Base-by-base conservation (phyloP, 2,113 vertebrate genomes). In the Pleuronectes platessa region DNA sequence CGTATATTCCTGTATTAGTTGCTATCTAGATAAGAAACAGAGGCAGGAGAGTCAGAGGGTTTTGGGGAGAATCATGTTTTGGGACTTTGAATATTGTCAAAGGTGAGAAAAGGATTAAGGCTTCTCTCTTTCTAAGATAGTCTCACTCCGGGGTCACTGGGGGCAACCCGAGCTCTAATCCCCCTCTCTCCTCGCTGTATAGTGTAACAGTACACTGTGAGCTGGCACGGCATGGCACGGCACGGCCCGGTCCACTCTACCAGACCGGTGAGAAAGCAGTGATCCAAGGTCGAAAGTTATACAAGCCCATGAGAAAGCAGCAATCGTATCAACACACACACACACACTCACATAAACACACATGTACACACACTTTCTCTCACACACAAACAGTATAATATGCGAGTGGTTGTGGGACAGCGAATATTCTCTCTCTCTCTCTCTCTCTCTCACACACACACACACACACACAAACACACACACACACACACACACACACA, bases 241-340 rank as follows among this genome's bases (percentile, higher is more conserved):
- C 47, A 18, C 35, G 15, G 75, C 49, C 56, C 11, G 12, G 27
- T 61, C 68, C 63, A 76, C 74, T 71, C 64, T 66, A 78, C 47
- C 78, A 67, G 75, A 75, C 62, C 47, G 47, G 72, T 87, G 83
- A 86, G 88, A 91, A 86, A 81, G 86, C 86, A 82, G 81, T 85
- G 88, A 91, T 89, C 87, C 88, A 83, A 63, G 82, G 69, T 64
- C 5, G 61, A 35, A 64, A 82, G 77, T 70, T 75, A 79, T 75
- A 83, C 62, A 72, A 90, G 84, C 75, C 40, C 86, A 89, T 89
- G 89, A 85, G 91, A 91, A 89, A 89, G 89, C 72, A 81, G 80
- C 70, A 67, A 53, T 70, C 23, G 82, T 72, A 68, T 23, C 71
- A 69, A 82, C 54, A 82, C 73, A 67, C 68, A 63, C 74, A 47